A percentile compares a stretch with the other conserved stretches of the same genome.
phyloP scores from a whole-genome alignment of 2,888 invertebrate species.

The Ophraella communa region DNA sequence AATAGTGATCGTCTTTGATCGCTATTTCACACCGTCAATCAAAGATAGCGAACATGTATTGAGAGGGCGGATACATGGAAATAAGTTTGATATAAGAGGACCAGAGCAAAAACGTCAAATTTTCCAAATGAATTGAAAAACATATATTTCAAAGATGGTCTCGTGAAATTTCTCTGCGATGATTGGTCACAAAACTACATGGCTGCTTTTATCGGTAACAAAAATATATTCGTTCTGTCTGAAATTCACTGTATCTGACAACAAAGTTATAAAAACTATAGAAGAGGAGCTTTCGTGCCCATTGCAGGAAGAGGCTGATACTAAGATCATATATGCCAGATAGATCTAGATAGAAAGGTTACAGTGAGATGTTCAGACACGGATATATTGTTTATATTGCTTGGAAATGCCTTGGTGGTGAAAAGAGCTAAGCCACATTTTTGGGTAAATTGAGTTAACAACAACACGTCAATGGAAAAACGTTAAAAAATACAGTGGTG shows the following conservation, averaged over 20 bases:
- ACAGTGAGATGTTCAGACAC: slow-evolving; percentile 37
- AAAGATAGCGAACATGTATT: slow-evolving; percentile 13
- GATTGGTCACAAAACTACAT: slow-evolving; percentile 12
- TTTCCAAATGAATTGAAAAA: slow-evolving; percentile 10
- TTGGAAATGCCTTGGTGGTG: too few species aligned
- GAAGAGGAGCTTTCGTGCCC: slow-evolving; percentile 12
- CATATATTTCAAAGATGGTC: slow-evolving; percentile 12
- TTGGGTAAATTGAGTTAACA: too few species aligned
- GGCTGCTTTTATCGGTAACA: slow-evolving; percentile 7
- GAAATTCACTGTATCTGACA: neutral
- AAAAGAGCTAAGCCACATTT: too few species aligned
- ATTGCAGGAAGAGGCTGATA: slow-evolving; percentile 31
- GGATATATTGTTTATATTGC: slow-evolving; percentile 35
- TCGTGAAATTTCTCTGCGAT: slow-evolving; percentile 11
- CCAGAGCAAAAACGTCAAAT: slow-evolving; percentile 9
- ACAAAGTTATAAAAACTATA: slow-evolving; percentile 11
- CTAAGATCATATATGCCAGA: slow-evolving; percentile 26
- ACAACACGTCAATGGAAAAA: too few species aligned
- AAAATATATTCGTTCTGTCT: neutral
- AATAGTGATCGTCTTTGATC: slow-evolving; percentile 12
- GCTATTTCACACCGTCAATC: slow-evolving; percentile 10
- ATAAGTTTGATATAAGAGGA: slow-evolving; percentile 7
- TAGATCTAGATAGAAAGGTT: slow-evolving; percentile 27
- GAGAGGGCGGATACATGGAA: slow-evolving; percentile 11
- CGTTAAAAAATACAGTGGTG: too few species aligned